These are phyloP conservation scores for Tokudaia tokunoshimensis DNA, from an alignment of 2,797 vertebrate genomes.

Conservation along the genomic window DNA sequence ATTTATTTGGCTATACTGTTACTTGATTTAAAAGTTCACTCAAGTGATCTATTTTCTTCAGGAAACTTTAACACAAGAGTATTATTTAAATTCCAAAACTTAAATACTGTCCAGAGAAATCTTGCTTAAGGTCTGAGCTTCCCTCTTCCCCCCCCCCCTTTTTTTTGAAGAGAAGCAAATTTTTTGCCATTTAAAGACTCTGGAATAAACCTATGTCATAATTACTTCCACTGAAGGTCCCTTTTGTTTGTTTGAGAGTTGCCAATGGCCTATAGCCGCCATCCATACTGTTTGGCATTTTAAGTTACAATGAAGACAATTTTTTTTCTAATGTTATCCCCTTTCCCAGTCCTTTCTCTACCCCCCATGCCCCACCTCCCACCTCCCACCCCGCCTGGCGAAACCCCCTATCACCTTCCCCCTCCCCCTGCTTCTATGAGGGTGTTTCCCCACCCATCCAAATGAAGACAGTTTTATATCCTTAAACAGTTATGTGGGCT, in stretches of 20 bases:
- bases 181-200: slow-evolving; percentile 11
- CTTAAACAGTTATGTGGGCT: background rate
- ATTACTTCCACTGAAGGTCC: background rate
- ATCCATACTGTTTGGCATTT: slow-evolving; percentile 55
- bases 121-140: background rate
- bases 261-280: background rate
- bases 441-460: too few species aligned
- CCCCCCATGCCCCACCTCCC: too few species aligned
- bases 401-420: too few species aligned
- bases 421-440: too few species aligned
- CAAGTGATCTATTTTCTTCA: slow-evolving; percentile 48
- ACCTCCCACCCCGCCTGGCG: too few species aligned
- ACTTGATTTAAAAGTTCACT: background rate
- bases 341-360: too few species aligned
- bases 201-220: slow-evolving; percentile 21
- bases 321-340: background rate
- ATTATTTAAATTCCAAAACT: slow-evolving; percentile 37
- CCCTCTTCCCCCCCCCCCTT: rapidly evolving
- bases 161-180: slow-evolving; percentile 19
- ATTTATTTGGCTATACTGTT: background rate
- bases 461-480: slow-evolving; percentile 16
- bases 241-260: slow-evolving; percentile 27
- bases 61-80: background rate
- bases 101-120: background rate
- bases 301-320: slow-evolving; percentile 35